Evolutionary conservation across 2,113 vertebrate species (phyloP).

Genomic region (Danionella cerebrum): DNA sequence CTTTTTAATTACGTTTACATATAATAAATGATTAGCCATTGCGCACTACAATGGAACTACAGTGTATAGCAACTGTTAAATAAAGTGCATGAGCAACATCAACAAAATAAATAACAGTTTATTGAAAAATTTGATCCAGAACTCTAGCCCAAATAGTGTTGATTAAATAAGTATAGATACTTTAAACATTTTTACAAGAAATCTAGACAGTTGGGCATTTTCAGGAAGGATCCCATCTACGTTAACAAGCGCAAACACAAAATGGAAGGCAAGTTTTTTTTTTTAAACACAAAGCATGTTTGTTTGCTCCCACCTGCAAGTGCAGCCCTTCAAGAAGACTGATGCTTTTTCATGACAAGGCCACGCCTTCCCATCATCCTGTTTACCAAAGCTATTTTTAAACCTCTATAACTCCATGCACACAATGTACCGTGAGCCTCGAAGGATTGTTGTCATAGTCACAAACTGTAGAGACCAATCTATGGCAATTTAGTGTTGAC

Average conservation of each 20-base stretch:
- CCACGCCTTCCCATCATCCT: slow-evolving; percentile 1
- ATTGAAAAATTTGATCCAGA: too few species aligned
- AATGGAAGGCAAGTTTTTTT: not conserved
- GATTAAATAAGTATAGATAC: too few species aligned
- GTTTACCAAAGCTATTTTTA: slow-evolving; percentile 10
- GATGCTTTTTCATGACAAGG: not conserved
- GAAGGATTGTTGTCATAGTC: slow-evolving; percentile 31
- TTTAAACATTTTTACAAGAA: too few species aligned
- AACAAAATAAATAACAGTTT: too few species aligned
- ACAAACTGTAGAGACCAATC: slow-evolving; percentile 58
- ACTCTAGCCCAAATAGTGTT: too few species aligned
- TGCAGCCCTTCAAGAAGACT: slow-evolving; percentile 11
- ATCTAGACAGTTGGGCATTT: too few species aligned
- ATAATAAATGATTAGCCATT: too few species aligned
- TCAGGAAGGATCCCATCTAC: too few species aligned
- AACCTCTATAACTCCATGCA: not conserved
- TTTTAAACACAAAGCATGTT: not conserved
- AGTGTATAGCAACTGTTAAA: too few species aligned
- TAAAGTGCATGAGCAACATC: too few species aligned
- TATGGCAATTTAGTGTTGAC: slow-evolving; percentile 47
- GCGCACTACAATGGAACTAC: too few species aligned
- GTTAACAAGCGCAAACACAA: not conserved
- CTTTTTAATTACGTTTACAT: too few species aligned
- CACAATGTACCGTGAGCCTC: slow-evolving; percentile 12
- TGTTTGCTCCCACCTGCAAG: not conserved